These are phyloP conservation scores for Arrhopalites spinosus DNA, from an alignment of 2,888 invertebrate species.

Conservation along the genomic window DNA sequence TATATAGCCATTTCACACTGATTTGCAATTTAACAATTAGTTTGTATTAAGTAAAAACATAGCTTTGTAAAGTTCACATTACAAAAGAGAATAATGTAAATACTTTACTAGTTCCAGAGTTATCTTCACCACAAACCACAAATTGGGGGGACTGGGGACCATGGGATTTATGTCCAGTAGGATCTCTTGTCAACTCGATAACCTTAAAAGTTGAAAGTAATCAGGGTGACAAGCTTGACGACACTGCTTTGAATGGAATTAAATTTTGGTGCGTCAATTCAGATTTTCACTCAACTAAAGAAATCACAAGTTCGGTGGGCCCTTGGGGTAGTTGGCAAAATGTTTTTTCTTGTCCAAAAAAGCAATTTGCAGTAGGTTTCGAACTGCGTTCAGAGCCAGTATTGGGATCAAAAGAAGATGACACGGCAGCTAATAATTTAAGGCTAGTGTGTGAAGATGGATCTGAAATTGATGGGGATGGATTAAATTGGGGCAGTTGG, in stretches of 20 bases:
- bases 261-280: constrained; percentile 22
- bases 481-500: constrained; percentile 45
- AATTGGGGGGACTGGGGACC: constrained; percentile 52
- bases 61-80: no score
- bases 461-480: constrained; percentile 41
- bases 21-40: no score
- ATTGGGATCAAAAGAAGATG: constrained; percentile 44
- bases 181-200: constrained; percentile 46
- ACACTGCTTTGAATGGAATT: constrained; percentile 35
- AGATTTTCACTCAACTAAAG: not conserved
- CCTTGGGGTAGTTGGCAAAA: constrained; percentile 45
- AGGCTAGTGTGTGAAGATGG: constrained; percentile 28
- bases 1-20: no score
- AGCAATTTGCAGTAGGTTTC: constrained; percentile 46
- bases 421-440: constrained; percentile 33
- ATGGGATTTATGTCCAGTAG: constrained; percentile 41
- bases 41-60: no score
- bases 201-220: constrained; percentile 43
- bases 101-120: no score
- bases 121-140: constrained; percentile 46
- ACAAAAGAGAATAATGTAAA: no score
- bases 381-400: constrained; percentile 46
- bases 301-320: constrained; percentile 43
- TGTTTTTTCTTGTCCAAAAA: constrained; percentile 43
- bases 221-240: constrained; percentile 32